These are phyloP conservation scores for Pilophorus perplexus DNA, from an alignment of 2,888 invertebrate species.

Conservation along the genomic window DNA sequence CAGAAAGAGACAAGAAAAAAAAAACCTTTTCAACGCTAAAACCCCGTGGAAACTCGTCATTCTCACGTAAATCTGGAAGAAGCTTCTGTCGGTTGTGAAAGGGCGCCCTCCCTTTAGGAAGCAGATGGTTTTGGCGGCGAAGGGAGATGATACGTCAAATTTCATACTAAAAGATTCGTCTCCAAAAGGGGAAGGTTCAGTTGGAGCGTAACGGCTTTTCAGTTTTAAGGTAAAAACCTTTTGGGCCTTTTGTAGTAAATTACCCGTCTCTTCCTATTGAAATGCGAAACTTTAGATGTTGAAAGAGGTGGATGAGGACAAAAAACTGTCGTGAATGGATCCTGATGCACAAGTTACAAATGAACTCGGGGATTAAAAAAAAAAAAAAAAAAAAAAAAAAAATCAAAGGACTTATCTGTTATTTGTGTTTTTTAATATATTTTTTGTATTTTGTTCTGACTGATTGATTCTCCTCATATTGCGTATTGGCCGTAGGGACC, in stretches of 20 bases:
- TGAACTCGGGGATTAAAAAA: neutral
- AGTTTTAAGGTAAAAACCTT: constrained; percentile 23
- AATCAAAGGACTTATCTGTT: neutral
- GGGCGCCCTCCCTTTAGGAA: no score
- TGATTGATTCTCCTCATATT: no score
- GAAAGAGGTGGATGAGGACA: neutral
- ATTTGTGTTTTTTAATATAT: neutral
- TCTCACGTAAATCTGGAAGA: constrained; percentile 18
- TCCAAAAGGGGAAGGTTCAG: neutral
- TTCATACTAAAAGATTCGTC: neutral
- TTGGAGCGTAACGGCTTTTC: constrained; percentile 30
- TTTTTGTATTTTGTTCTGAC: neutral
- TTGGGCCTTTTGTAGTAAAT: constrained; percentile 10
- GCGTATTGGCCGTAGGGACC: no score
- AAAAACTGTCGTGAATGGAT: no score
- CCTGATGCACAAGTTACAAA: no score
- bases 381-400: constrained; percentile 9
- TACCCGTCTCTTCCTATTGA: neutral
- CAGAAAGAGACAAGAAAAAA: no score
- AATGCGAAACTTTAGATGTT: neutral
- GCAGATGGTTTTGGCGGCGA: neutral
- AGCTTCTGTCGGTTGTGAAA: neutral
- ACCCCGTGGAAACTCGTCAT: neutral
- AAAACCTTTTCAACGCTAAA: no score
- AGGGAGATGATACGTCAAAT: constrained; percentile 21